Base-by-base conservation (phyloP, 2,113 vertebrate species). In the Cephalophus harveyi region DNA sequence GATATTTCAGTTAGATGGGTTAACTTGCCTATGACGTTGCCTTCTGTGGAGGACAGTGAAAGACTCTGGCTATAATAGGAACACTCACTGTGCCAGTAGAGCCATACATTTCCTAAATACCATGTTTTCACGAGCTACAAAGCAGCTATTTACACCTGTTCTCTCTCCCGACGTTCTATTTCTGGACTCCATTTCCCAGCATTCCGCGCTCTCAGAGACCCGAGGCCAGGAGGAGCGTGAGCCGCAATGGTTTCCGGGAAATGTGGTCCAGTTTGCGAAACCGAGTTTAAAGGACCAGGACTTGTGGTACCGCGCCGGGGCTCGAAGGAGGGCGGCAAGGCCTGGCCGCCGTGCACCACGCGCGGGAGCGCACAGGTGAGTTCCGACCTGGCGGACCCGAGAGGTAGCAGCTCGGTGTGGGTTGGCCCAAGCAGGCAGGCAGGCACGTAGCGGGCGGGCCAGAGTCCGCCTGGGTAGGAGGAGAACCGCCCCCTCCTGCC, bases 121-220 rank as follows among this genome's bases (percentile, higher is more conserved):
- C 23, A 17, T 11, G 7, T 57, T 89, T 62, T 40, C 16, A 52
- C 27, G 62, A 57, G 16, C 7, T 10, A 7, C 82, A 89, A 93
- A 85, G n/a, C 25, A 33, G 30, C 1, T 81, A 1, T 55, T 30
- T 28, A 55, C 14, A 74, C n/a, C 4, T 5, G 25, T 67, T 36
- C 0, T 16, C 40, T 11, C 7, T 2, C 6, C 6, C n/a, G 19
- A 1, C 7, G 0, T 21, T 12, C 40, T 30, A 7, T 8, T 6
- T 19, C 62, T 16, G 27, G 90, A 96, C 97, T 96, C 60, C 86
- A 87, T 91, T 96, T 93, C 97, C 97, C 95, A 95, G 90, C 43
- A 74, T 87, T 36, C 87, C 2, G 8, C 2, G 3, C 55, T 6
- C 10, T 5, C 60, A 54, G n/a, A 46, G 23, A 25, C 52, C 33